Evolutionary conservation across 2,888 invertebrate species (phyloP), one percentile per base, ranked within the genome.

Genomic region (Neelides folsomi): DNA sequence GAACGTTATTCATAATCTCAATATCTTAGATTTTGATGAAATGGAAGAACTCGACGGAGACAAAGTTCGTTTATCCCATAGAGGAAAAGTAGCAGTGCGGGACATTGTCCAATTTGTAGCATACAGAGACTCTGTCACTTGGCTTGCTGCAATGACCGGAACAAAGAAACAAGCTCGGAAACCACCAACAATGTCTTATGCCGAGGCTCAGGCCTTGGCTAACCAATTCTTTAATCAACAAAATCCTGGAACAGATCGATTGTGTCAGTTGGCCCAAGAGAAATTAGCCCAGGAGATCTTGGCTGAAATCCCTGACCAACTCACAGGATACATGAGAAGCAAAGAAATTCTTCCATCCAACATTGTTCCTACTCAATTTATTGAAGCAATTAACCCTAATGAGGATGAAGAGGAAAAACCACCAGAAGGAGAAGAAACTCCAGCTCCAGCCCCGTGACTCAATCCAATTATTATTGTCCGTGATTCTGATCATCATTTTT

Each of bases 21-120:
- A 27, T 27, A 27, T 27, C 7, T 27, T 27, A 39, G 74, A 75
- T 55, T 77, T 76, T 67, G 69, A 68, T 52, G 75, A 74, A 6
- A 77, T 77, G 77, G 75, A 76, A 58, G 72, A 73, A 48, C 61
- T 77, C 41, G 77, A 77, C 66, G 73, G 73, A 3, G 77, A 77
- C 66, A 68, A 58, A 2, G 62, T 65, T 16, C 54, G 60, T 8
- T 40, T 65, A 27, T 59, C 59, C 1, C 57, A 71, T 42, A 68
- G 68, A 42, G 64, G 75, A 1, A 66, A 67, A 45, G 65, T 65
- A 51, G 78, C 77, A 39, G 71, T 71, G 38, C 66, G 78, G 51
- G 79, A 79, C 66, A 78, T 79, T 59, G 78, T 79, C 1, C 78
- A 77, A 70, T 77, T 77, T 70, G 76, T 77, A 10, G 75, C 76